A percentile compares a stretch with the other conserved stretches of the same genome.
Conservation (phyloP, 2,797 vertebrate species). For the Hyperoplus lanceolatus region DNA sequence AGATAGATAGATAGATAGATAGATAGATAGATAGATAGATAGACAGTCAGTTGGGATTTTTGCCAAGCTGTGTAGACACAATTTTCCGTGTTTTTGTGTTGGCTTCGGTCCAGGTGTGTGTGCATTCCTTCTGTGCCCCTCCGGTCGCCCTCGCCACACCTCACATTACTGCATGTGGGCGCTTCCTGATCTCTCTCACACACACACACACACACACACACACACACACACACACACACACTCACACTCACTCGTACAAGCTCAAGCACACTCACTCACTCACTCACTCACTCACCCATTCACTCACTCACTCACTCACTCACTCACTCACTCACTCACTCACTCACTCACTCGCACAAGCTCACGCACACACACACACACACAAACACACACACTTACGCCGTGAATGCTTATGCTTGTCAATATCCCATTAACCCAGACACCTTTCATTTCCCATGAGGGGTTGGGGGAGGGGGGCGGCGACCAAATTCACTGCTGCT, state of each 20-base stretch:
- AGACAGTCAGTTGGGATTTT: constrained; percentile 22
- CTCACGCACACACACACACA: too few relatives aligned
- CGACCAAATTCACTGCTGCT: constrained; percentile 50
- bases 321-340: too few relatives aligned
- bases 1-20: too few relatives aligned
- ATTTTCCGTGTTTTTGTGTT: constrained; percentile 36
- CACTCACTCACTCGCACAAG: too few relatives aligned
- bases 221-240: too few relatives aligned
- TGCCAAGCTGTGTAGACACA: constrained; percentile 24
- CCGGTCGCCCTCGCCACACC: constrained; percentile 60
- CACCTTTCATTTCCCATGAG: constrained; percentile 77
- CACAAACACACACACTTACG: background rate
- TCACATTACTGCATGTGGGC: constrained; percentile 62
- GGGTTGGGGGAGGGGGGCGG: constrained; percentile 21
- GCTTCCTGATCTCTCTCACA: constrained; percentile 59
- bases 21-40: too few relatives aligned
- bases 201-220: too few relatives aligned
- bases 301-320: too few relatives aligned
- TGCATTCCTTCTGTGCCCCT: constrained; percentile 51
- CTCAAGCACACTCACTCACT: too few relatives aligned
- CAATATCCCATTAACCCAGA: constrained; percentile 68
- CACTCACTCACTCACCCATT: too few relatives aligned
- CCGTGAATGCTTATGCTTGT: constrained; percentile 52
- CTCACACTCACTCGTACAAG: too few relatives aligned
- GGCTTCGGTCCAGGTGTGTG: constrained; percentile 65